Evolutionary conservation across 2,113 vertebrate species (phyloP).

Genomic region (Crotalus tigris): DNA sequence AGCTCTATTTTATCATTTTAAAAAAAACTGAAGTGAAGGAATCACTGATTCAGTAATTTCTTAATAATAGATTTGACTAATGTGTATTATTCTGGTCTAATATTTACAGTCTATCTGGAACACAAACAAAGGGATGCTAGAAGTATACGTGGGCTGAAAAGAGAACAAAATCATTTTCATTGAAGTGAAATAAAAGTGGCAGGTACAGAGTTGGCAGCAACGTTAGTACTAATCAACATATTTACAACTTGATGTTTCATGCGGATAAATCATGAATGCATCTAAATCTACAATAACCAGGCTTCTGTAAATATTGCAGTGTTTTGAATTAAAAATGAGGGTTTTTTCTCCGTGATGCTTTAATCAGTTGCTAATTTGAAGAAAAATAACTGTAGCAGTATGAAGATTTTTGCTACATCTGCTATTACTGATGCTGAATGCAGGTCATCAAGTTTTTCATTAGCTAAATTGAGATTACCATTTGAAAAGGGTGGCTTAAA

Average conservation of each 20-base stretch:
- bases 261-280: constrained; percentile 30
- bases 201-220: constrained; percentile 37
- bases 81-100: constrained; percentile 31
- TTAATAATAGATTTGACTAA: constrained; percentile 7
- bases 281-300: not conserved
- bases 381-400: not conserved
- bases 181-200: constrained; percentile 19
- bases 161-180: constrained; percentile 29
- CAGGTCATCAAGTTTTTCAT: not conserved
- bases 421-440: not conserved
- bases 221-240: constrained; percentile 36
- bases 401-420: not conserved
- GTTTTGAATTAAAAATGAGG: not conserved
- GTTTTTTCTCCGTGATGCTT: not conserved
- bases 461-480: not conserved
- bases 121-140: constrained; percentile 34
- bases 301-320: fast-evolving
- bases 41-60: constrained; percentile 43
- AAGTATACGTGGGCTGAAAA: constrained; percentile 42
- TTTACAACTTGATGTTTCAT: constrained; percentile 12
- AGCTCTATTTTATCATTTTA: not conserved
- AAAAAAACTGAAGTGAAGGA: constrained; percentile 26
- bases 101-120: constrained; percentile 37
- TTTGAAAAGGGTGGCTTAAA: not conserved
- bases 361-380: not conserved